Base-by-base conservation (phyloP, 2,888 invertebrate species). In the Eudemis profundana region DNA sequence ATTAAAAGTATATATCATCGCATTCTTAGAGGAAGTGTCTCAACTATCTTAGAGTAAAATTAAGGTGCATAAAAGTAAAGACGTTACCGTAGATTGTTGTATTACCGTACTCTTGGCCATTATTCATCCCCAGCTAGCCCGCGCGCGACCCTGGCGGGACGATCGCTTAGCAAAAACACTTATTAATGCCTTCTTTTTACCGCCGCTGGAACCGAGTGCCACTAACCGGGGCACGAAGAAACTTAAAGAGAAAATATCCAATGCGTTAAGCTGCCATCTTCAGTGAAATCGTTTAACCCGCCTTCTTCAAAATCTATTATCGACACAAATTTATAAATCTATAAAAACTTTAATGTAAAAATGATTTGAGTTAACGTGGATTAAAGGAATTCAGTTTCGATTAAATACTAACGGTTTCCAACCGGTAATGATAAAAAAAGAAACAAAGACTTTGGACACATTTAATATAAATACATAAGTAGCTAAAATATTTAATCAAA, bases 181-280 rank as follows among this genome's bases (percentile, higher is more conserved):
- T 33, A 57, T 57, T 57, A 57, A 57, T 46, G 44, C 46, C 33
- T 46, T 36, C 33, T 46, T 57, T 54, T 57, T 46, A 57, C 57
- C n/a, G 46, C 19, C 57, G 8, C 44, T 29, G 46, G 33, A 44
- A 29, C 14, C 44, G 21, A 57, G 46, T 57, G 57, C 21, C 46
- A 46, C 57, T 57, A 33, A 46, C 10, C 57, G 19, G 21, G 33
- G 33, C 33, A 7, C 14, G 14, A 44, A 46, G 19, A 56, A 47
- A 46, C 46, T 46, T 10, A 49, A 46, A 21, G 46, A 57, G 33
- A 57, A 57, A 44, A 49, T 29, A 49, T 29, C 49, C 49, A 57
- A 57, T 57, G 57, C 33, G 19, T 33, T 46, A 57, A 42, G 21
- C 33, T 33, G 54, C 21, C 46, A 29, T 46, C 57, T 57, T n/a